Conservation (phyloP, 1,140 invertebrate genomes). For the Zaprionus kolodkinae region DNA sequence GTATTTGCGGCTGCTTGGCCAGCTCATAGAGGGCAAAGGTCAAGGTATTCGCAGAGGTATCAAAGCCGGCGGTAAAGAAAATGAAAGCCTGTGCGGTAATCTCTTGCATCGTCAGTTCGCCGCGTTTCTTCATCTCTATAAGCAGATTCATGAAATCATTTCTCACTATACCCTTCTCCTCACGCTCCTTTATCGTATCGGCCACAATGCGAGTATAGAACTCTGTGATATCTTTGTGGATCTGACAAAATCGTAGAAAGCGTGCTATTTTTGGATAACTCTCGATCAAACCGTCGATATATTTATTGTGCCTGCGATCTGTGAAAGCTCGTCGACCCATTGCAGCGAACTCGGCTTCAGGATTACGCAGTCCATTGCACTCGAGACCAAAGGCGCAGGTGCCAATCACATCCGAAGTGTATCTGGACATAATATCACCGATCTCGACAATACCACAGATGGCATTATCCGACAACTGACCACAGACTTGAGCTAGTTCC, state of each 20-base stretch:
- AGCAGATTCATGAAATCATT: conserved; percentile 86
- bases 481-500: conserved; percentile 50
- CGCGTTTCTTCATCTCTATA: conserved; percentile 83
- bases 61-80: conserved; percentile 87
- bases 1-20: conserved; percentile 86
- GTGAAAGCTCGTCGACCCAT: conserved; percentile 78
- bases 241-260: conserved; percentile 53
- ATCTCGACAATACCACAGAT: conserved; percentile 68
- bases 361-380: conserved; percentile 85
- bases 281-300: conserved; percentile 67
- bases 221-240: conserved; percentile 82
- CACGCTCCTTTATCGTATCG: conserved; percentile 85
- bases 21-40: conserved; percentile 86
- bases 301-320: conserved; percentile 51
- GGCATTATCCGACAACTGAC: conserved; percentile 63
- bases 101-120: conserved; percentile 68
- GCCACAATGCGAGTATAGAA: conserved; percentile 85
- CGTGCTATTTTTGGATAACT: conserved; percentile 65
- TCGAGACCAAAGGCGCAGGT: conserved; percentile 87
- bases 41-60: conserved; percentile 87
- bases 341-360: conserved; percentile 85
- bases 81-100: conserved; percentile 80
- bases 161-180: conserved; percentile 84
- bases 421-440: conserved; percentile 85
- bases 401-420: conserved; percentile 88